These are phyloP conservation scores for Rhinophrynus dorsalis DNA, from an alignment of 2,797 vertebrate species.

Conservation along the genomic window DNA sequence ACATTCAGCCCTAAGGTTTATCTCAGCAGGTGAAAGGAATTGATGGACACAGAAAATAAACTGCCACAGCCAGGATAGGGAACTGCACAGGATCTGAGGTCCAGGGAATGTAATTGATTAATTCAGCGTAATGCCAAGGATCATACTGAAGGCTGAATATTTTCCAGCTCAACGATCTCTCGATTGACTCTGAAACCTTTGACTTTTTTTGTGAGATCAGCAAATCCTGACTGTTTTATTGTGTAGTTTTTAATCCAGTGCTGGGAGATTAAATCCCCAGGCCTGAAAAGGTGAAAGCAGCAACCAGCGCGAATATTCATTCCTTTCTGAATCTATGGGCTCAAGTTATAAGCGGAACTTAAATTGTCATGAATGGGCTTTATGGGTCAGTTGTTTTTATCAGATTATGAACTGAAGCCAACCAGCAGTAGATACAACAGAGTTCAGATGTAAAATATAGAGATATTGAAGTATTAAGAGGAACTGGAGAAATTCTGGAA, in stretches of 20 bases:
- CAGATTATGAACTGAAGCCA: no score
- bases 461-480: no score
- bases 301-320: no score
- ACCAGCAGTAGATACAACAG: no score
- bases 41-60: not conserved
- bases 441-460: no score
- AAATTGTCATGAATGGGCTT: no score
- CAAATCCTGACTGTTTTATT: not conserved
- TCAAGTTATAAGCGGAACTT: no score
- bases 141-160: conserved; percentile 1
- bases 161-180: conserved; percentile 3
- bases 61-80: not conserved
- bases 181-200: conserved; percentile 17
- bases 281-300: not conserved
- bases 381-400: no score
- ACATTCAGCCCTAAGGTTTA: no score
- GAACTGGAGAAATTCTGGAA: no score
- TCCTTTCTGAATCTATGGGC: no score
- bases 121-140: not conserved
- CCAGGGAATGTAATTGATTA: conserved; percentile 5
- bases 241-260: not conserved
- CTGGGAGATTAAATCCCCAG: not conserved
- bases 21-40: no score
- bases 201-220: conserved; percentile 14
- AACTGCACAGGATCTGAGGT: not conserved